These are phyloP conservation scores for Eupeodes luniger DNA, from an alignment of 2,888 invertebrate genomes.

Conservation along the genomic window DNA sequence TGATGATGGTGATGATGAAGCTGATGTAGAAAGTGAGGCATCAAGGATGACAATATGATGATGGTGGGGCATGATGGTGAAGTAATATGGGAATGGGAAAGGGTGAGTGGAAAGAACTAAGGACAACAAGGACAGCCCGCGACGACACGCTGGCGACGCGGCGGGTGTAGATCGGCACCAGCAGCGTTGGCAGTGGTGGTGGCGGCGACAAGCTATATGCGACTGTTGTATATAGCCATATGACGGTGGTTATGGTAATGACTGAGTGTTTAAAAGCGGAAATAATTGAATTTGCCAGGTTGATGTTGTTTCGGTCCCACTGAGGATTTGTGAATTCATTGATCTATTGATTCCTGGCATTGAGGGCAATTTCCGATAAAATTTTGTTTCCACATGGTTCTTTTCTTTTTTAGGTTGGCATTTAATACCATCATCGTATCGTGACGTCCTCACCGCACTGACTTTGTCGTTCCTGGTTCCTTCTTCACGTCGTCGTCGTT, in stretches of 20 bases:
- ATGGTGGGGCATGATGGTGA: not conserved
- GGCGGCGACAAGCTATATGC: not conserved
- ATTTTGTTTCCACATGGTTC: constrained; percentile 20
- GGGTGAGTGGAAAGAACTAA: not conserved
- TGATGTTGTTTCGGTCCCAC: constrained; percentile 50
- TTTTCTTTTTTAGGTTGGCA: constrained; percentile 12
- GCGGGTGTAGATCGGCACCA: not conserved
- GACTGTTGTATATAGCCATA: not conserved
- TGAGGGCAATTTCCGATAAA: constrained; percentile 47
- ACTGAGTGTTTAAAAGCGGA: constrained; percentile 70
- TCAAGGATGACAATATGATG: constrained; percentile 50
- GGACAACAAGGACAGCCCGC: constrained; percentile 16
- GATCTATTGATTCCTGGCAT: constrained; percentile 58
- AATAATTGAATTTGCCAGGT: constrained; percentile 72
- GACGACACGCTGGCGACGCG: constrained; percentile 20
- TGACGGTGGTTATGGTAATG: constrained; percentile 55
- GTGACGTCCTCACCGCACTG: no score
- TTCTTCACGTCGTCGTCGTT: no score
- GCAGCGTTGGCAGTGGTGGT: no score
- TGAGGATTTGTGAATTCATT: constrained; percentile 56
- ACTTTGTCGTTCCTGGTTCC: not conserved
- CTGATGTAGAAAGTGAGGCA: constrained; percentile 62
- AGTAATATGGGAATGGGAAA: not conserved
- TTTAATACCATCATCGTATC: not conserved
- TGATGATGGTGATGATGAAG: constrained; percentile 57